Evolutionary conservation across 1,140 invertebrate species (phyloP).

Genomic region (Pygmarrhopalites habei): DNA sequence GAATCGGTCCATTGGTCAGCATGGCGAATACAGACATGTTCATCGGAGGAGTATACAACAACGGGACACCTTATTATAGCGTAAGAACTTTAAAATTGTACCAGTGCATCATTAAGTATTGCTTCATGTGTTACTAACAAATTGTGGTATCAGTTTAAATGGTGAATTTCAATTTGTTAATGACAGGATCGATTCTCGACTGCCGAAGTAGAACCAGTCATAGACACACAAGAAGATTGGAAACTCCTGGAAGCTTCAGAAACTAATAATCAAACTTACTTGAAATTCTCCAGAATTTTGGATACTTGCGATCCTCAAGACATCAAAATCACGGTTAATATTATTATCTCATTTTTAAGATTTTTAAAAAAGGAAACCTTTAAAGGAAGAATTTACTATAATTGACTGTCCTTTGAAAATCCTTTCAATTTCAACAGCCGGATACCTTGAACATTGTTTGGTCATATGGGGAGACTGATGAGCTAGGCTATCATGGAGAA

Average conservation of each 20-base stretch:
- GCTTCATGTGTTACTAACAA: too few relatives aligned
- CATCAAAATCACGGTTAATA: slow-evolving; percentile 41
- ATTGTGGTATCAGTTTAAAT: too few relatives aligned
- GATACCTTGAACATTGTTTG: slow-evolving; percentile 22
- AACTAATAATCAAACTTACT: slow-evolving; percentile 67
- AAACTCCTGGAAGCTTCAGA: slow-evolving; percentile 61
- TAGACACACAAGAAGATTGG: slow-evolving; percentile 68
- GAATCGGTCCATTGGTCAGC: neutral
- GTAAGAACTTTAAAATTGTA: slow-evolving; percentile 20
- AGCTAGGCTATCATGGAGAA: slow-evolving; percentile 4
- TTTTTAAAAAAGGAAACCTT: too few relatives aligned
- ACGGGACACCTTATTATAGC: slow-evolving; percentile 19
- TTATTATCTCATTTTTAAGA: too few relatives aligned
- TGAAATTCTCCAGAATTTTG: slow-evolving; percentile 64
- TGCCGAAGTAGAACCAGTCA: slow-evolving; percentile 55
- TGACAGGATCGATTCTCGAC: slow-evolving; percentile 51
- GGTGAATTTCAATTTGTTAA: too few relatives aligned
- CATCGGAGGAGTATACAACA: slow-evolving; percentile 21
- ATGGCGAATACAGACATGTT: slow-evolving; percentile 26
- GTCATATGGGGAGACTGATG: slow-evolving; percentile 21
- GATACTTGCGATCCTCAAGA: slow-evolving; percentile 73
- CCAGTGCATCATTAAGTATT: too few relatives aligned
- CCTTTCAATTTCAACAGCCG: too few relatives aligned
- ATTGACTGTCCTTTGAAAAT: too few relatives aligned
- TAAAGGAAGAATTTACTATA: too few relatives aligned